Conservation (phyloP, 2,888 invertebrate genomes). For the Pseudococcus jackbeardsleyi region DNA sequence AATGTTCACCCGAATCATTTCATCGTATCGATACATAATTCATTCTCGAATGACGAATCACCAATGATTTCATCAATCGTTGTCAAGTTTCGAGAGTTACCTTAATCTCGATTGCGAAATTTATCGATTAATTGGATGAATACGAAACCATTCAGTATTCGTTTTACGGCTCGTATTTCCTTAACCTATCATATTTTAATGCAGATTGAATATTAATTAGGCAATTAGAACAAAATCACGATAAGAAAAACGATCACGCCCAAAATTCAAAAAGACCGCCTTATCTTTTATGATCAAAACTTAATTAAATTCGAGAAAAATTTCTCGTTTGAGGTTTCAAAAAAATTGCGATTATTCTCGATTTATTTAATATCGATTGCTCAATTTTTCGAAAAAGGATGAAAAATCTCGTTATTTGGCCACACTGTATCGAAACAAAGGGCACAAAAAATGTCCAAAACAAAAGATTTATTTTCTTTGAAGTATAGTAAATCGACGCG, state of each 20-base stretch:
- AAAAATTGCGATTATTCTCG: too few species aligned
- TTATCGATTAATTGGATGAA: neutral
- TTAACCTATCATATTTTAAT: neutral
- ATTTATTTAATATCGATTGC: too few species aligned
- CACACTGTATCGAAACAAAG: neutral
- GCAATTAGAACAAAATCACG: neutral
- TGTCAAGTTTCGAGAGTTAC: neutral
- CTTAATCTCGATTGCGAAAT: neutral
- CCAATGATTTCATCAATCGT: too few species aligned
- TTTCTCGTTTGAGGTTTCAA: too few species aligned
- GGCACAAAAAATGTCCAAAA: neutral
- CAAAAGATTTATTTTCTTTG: neutral
- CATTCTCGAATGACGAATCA: too few species aligned
- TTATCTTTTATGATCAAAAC: too few species aligned
- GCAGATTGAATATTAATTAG: neutral
- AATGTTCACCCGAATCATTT: too few species aligned
- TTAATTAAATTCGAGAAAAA: too few species aligned
- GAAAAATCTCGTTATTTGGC: neutral
- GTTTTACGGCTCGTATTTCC: neutral
- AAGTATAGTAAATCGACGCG: neutral
- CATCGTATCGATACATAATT: too few species aligned
- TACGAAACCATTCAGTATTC: neutral
- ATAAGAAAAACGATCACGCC: neutral
- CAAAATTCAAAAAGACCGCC: too few species aligned
- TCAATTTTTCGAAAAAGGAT: too few species aligned